Percentiles rank a stretch among this genome's conserved stretches.
Evolutionary conservation across 2,113 vertebrate species (phyloP).

Genomic region (Alaudala cheleensis): DNA sequence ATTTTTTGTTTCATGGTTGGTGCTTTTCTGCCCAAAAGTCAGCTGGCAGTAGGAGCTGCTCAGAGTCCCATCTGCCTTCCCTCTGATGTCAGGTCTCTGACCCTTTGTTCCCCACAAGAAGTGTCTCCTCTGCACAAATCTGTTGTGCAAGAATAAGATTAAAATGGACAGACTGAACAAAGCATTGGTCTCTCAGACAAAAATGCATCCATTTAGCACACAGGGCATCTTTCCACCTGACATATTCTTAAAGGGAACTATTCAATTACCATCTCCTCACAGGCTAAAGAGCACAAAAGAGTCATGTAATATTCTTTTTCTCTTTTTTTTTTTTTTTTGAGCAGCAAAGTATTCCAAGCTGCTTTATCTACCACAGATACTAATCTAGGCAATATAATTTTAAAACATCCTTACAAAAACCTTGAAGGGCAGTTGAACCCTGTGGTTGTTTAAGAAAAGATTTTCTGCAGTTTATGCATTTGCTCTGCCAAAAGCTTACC

Average conservation of each 20-base stretch:
- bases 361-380: conserved; percentile 64
- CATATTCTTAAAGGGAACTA: conserved; percentile 72
- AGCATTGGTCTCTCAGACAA: conserved; percentile 42
- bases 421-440: conserved; percentile 62
- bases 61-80: background rate
- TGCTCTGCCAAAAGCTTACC: conserved; percentile 72
- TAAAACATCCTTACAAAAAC: conserved; percentile 59
- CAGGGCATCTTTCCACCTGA: conserved; percentile 72
- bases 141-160: conserved; percentile 71
- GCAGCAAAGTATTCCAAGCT: conserved; percentile 47
- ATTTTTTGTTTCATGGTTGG: background rate
- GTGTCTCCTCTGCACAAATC: conserved; percentile 45
- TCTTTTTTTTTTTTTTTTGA: conserved; percentile 29
- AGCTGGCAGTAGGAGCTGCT: background rate
- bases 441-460: conserved; percentile 42
- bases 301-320: conserved; percentile 37
- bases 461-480: conserved; percentile 67
- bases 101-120: conserved; percentile 33
- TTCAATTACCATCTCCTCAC: conserved; percentile 71
- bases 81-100: conserved; percentile 13
- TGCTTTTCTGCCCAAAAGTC: background rate
- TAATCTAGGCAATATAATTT: conserved; percentile 67
- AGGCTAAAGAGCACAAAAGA: conserved; percentile 66
- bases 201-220: conserved; percentile 73
- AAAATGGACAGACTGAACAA: conserved; percentile 74